Percentiles rank a stretch among this genome's conserved stretches.
Conservation (phyloP, 1,140 invertebrate genomes). For the Scaptomyza graminum region DNA sequence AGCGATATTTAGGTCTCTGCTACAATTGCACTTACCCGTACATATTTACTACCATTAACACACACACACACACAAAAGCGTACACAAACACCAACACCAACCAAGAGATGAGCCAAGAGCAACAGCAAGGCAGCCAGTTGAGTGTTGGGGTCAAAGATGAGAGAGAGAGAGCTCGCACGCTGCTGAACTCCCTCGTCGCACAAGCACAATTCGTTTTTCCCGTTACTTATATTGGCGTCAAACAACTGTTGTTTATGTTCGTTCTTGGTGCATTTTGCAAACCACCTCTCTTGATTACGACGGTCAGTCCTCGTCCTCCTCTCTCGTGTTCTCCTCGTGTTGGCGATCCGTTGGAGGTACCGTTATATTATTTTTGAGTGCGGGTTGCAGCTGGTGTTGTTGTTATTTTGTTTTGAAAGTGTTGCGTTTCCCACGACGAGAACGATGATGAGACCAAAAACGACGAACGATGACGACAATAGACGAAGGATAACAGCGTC, state of each 20-base stretch:
- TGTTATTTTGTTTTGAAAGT: constrained; percentile 17
- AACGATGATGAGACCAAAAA: constrained; percentile 47
- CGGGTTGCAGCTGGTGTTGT: constrained; percentile 21
- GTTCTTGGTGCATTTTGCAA: constrained; percentile 50
- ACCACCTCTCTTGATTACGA: constrained; percentile 32
- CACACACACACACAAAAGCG: background rate
- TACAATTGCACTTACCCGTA: constrained; percentile 17
- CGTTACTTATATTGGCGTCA: constrained; percentile 22
- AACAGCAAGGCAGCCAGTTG: constrained; percentile 11
- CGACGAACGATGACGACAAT: constrained; percentile 46
- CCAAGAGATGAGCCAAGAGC: constrained; percentile 9
- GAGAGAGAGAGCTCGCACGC: constrained; percentile 12
- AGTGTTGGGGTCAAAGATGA: constrained; percentile 2
- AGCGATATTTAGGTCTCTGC: constrained; percentile 15
- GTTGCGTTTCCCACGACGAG: constrained; percentile 36
- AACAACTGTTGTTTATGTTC: constrained; percentile 32
- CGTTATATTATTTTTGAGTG: constrained; percentile 27
- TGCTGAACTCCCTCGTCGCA: constrained; percentile 16
- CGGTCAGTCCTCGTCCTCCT: background rate
- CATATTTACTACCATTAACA: too few species aligned
- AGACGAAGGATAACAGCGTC: constrained; percentile 61
- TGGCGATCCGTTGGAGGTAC: constrained; percentile 42
- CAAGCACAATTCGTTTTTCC: constrained; percentile 10
- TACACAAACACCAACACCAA: constrained; percentile 6
- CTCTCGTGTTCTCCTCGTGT: constrained; percentile 18